Conservation (phyloP, 2,113 vertebrate species). For the Glareola pratincola region DNA sequence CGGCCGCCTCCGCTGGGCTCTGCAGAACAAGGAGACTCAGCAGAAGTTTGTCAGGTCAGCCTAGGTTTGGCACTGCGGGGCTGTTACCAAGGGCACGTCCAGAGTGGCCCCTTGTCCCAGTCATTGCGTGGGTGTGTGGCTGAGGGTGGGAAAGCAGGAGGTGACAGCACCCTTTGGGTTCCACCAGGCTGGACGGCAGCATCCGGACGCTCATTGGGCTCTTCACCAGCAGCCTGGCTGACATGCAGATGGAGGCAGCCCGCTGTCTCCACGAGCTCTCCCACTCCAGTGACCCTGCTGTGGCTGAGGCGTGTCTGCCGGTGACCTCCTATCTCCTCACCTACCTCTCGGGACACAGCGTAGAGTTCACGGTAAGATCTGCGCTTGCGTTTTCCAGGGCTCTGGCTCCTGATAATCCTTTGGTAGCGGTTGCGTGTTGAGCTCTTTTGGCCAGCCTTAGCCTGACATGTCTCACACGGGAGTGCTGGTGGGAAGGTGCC, state of each 20-base stretch:
- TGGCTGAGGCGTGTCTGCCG: slow-evolving; percentile 84
- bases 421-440: neutral
- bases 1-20: slow-evolving; percentile 72
- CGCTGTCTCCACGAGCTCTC: slow-evolving; percentile 90
- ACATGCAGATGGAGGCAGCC: slow-evolving; percentile 85
- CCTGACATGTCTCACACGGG: accelerated
- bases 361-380: slow-evolving; percentile 85
- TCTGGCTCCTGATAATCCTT: neutral
- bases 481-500: neutral
- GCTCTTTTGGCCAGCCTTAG: neutral
- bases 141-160: neutral
- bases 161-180: neutral
- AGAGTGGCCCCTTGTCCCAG: neutral
- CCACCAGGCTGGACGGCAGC: slow-evolving; percentile 83
- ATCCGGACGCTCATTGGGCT: slow-evolving; percentile 83
- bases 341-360: slow-evolving; percentile 88
- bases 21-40: slow-evolving; percentile 81
- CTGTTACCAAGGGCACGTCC: neutral
- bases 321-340: slow-evolving; percentile 94
- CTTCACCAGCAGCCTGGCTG: slow-evolving; percentile 83
- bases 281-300: slow-evolving; percentile 78
- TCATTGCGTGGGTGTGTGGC: accelerated
- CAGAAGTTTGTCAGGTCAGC: slow-evolving; percentile 85
- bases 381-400: accelerated
- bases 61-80: too few relatives aligned